Conservation (phyloP, 2,113 vertebrate species). For the Phrynosoma blainvillii region DNA sequence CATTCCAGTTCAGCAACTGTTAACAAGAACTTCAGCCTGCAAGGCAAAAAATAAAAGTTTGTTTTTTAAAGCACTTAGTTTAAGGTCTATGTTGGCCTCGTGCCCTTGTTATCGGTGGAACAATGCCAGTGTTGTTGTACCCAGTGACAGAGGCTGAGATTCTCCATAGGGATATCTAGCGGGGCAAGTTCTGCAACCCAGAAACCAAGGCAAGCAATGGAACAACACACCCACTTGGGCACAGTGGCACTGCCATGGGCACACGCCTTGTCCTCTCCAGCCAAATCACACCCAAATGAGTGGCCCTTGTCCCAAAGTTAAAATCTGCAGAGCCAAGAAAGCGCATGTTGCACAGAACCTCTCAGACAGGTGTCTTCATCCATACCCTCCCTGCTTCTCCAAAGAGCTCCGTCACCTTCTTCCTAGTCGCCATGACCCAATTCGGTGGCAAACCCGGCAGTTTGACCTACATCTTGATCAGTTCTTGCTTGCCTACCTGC, state of each 20-base stretch:
- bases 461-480: constrained; percentile 11
- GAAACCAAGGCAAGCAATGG: background rate
- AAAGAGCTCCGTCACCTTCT: background rate
- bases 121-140: background rate
- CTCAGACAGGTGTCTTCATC: background rate
- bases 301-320: background rate
- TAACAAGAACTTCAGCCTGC: background rate
- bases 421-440: background rate
- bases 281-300: background rate
- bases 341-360: fast-evolving
- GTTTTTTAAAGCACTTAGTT: background rate
- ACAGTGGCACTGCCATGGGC: background rate
- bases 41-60: no score
- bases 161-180: background rate
- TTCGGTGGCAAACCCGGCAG: background rate
- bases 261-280: background rate
- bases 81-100: background rate
- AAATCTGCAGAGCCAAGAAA: background rate
- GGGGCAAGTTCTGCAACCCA: background rate
- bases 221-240: background rate
- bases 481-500: background rate
- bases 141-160: background rate
- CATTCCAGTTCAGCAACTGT: background rate
- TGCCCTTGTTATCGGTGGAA: background rate
- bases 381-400: background rate